A percentile compares a stretch with the other conserved stretches of the same genome.
Conservation (phyloP, 2,888 invertebrate species). For the Polydesmus complanatus region DNA sequence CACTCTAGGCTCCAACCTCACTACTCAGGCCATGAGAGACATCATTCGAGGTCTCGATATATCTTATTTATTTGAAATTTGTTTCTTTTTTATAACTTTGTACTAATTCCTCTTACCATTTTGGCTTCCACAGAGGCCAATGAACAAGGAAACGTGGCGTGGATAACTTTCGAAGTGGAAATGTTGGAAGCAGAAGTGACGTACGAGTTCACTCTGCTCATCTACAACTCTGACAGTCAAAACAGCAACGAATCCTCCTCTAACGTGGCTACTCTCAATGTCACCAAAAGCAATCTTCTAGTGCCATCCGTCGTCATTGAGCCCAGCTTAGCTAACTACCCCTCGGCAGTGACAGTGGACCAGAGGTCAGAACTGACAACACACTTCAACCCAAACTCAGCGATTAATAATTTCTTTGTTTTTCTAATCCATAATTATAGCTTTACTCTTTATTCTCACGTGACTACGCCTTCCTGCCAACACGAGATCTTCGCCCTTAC, state of each 20-base stretch:
- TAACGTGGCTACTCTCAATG: background rate
- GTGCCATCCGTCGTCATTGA: background rate
- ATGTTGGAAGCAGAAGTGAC: background rate
- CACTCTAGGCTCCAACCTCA: background rate
- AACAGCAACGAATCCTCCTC: background rate
- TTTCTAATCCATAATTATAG: too few relatives aligned
- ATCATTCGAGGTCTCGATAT: background rate
- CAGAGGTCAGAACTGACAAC: background rate
- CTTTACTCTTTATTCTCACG: constrained; percentile 1
- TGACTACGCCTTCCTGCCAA: background rate
- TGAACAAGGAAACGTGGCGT: background rate
- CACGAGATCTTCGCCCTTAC: background rate
- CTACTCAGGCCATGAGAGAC: background rate
- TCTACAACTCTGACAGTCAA: background rate
- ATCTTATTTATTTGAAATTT: too few relatives aligned
- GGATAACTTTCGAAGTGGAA: background rate
- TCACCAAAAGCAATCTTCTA: background rate
- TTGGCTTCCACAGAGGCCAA: background rate
- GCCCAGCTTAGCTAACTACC: constrained; percentile 2
- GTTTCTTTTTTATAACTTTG: background rate
- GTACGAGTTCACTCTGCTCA: background rate
- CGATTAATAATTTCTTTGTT: too few relatives aligned
- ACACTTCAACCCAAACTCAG: too few relatives aligned
- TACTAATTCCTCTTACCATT: background rate
- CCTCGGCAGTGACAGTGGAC: background rate